Conservation (phyloP, 35 echinoderm and acorn worm genomes). For the Apostichopus parvimensis region DNA sequence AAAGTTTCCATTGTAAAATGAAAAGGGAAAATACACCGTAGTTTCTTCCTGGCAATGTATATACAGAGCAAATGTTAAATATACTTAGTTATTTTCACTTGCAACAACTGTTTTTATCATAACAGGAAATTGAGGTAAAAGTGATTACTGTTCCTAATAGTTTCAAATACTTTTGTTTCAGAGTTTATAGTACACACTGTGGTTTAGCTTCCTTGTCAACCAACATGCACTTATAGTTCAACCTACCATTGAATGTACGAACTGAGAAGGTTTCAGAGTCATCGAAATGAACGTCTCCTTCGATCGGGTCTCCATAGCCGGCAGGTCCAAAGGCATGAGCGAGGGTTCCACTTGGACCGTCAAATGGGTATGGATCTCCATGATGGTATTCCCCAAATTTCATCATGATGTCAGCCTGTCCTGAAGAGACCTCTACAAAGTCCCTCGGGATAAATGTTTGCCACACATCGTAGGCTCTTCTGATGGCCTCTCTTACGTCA, state of each 20-base stretch:
- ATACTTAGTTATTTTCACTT: no score
- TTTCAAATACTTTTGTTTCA: no score
- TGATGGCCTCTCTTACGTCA: constrained; percentile 46
- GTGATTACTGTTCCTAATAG: no score
- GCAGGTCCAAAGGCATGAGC: constrained; percentile 83
- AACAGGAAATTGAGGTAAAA: no score
- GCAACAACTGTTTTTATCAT: no score
- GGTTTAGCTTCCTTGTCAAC: neutral
- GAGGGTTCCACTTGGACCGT: constrained; percentile 70
- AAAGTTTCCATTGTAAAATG: no score
- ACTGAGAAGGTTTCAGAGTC: constrained; percentile 70
- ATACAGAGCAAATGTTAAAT: no score
- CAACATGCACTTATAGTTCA: no score
- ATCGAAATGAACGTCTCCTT: constrained; percentile 95
- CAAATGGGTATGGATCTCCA: constrained; percentile 78
- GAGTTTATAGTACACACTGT: no score
- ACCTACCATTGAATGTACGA: constrained; percentile 44
- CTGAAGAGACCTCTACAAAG: constrained; percentile 59
- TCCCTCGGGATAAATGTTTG: constrained; percentile 66
- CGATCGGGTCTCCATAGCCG: constrained; percentile 59
- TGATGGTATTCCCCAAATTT: constrained; percentile 65
- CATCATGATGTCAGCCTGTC: constrained; percentile 75
- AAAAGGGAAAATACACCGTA: no score
- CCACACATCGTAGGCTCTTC: constrained; percentile 77
- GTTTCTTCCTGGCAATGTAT: no score